These are phyloP conservation scores for Lamellibrachia luymesi DNA, from an alignment of 1,140 invertebrate genomes.

Conservation along the genomic window DNA sequence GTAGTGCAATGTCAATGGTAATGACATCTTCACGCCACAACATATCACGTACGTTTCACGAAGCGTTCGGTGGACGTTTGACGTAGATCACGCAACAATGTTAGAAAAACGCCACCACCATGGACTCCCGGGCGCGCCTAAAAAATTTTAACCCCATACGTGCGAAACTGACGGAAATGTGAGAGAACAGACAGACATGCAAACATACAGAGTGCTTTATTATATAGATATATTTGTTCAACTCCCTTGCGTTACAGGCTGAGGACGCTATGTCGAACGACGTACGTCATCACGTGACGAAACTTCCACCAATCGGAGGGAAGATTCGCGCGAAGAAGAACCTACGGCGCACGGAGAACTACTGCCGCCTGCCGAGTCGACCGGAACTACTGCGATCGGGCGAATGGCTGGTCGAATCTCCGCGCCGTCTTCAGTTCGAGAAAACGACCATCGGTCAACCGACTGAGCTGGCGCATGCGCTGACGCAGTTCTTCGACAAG, in stretches of 20 bases:
- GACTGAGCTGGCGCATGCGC: background rate
- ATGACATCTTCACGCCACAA: too few species aligned
- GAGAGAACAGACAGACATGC: too few species aligned
- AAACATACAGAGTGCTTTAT: too few species aligned
- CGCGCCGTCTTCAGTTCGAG: constrained; percentile 15
- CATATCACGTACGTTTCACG: too few species aligned
- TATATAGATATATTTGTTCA: background rate
- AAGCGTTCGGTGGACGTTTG: too few species aligned
- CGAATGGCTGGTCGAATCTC: constrained; percentile 16
- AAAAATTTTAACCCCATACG: too few species aligned
- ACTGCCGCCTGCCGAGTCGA: background rate
- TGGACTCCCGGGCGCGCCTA: too few species aligned
- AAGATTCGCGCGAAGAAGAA: background rate
- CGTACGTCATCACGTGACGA: background rate
- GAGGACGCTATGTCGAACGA: background rate
- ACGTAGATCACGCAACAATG: too few species aligned
- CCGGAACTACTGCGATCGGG: background rate
- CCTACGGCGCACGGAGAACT: background rate
- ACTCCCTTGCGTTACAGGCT: background rate
- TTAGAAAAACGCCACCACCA: too few species aligned
- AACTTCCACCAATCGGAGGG: background rate
- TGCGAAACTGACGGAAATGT: too few species aligned
- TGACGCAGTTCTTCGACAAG: constrained; percentile 7
- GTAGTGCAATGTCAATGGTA: too few species aligned
- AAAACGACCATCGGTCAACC: background rate